A percentile compares a stretch with the other conserved stretches of the same genome.
phyloP scores from a whole-genome alignment of 2,113 vertebrate genomes.

The Puntigrus tetrazona region DNA sequence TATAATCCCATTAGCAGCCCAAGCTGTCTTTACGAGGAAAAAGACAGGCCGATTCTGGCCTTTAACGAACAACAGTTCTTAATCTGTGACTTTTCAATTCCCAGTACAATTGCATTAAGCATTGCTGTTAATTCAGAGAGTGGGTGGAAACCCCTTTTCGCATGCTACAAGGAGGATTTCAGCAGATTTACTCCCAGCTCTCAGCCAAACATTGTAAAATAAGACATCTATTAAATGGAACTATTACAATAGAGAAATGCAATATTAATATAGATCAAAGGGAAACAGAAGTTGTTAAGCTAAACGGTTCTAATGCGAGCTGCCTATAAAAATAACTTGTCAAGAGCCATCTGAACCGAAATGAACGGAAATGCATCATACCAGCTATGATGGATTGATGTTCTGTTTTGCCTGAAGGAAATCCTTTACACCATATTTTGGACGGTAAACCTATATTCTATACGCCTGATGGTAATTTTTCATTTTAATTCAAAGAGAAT shows the following conservation, averaged over 20 bases:
- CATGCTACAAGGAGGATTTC: not conserved
- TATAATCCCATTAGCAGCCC: slow-evolving; percentile 75
- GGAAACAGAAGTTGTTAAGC: not conserved
- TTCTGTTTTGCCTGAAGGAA: slow-evolving; percentile 17
- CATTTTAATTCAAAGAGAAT: slow-evolving; percentile 19
- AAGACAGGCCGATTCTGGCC: slow-evolving; percentile 58
- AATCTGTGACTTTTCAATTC: slow-evolving; percentile 60
- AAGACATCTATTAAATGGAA: not conserved
- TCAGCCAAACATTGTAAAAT: slow-evolving; percentile 12
- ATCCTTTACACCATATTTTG: slow-evolving; percentile 2
- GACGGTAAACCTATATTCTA: slow-evolving; percentile 29
- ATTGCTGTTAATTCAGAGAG: slow-evolving; percentile 20
- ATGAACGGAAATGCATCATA: not conserved
- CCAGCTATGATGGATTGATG: slow-evolving; percentile 4
- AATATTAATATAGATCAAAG: slow-evolving; percentile 4
- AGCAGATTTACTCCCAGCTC: not conserved
- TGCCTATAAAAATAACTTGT: not conserved
- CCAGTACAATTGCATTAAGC: slow-evolving; percentile 59
- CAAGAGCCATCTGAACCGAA: not conserved
- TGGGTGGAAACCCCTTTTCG: slow-evolving; percentile 9
- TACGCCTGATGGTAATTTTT: not conserved
- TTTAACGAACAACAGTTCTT: slow-evolving; percentile 56
- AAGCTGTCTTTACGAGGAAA: slow-evolving; percentile 69
- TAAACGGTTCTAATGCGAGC: not conserved
- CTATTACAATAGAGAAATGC: not conserved